Base-by-base conservation (phyloP, 2,888 invertebrate species). In the Eilema caniola region DNA sequence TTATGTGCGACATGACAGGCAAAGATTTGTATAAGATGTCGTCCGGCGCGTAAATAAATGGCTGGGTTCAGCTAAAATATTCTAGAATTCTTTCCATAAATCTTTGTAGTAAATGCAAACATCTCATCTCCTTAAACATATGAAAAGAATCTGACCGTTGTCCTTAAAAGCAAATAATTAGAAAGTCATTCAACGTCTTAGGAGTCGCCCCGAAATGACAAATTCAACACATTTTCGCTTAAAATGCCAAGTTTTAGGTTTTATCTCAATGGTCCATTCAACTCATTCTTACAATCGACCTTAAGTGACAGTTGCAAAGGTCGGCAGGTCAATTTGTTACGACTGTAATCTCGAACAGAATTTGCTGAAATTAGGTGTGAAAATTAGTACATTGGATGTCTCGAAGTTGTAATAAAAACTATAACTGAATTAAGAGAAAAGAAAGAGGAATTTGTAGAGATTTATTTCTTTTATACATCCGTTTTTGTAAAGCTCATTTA, bases 331-430 rank as follows among this genome's bases (percentile, higher is more conserved):
- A 78, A 80, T 81, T 81, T 76, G 74, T 80, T 72, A 78, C 57
- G 65, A 59, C 73, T 61, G 28, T 80, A 75, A 80, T 82, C 80
- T 77, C 69, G 77, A 71, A 77, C 71, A 73, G 73, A 72, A 82
- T 77, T 77, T 73, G 72, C 77, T 72, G 53, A 69, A 82, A 79
- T 82, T 82, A 74, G 80, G 77, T 79, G 82, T 60, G 66, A 62
- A 69, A 77, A 82, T 80, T 77, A 72, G 70, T 68, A 74, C 80
- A 82, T 75, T 71, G 63, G 70, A 61, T 67, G n/a, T 53, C 53
- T 74, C 69, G 41, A 71, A 74, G 73, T 71, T 70, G 77, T 28
- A 31, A 80, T 53, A 53, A 74, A 69, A 77, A 77, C 47, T 56
- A 25, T 28, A 61, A 33, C 37, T 63, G 28, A 11, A 64, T 41